Evolutionary conservation across 2,888 invertebrate genomes (phyloP).

Genomic region (Drosophila pseudotalamancana): DNA sequence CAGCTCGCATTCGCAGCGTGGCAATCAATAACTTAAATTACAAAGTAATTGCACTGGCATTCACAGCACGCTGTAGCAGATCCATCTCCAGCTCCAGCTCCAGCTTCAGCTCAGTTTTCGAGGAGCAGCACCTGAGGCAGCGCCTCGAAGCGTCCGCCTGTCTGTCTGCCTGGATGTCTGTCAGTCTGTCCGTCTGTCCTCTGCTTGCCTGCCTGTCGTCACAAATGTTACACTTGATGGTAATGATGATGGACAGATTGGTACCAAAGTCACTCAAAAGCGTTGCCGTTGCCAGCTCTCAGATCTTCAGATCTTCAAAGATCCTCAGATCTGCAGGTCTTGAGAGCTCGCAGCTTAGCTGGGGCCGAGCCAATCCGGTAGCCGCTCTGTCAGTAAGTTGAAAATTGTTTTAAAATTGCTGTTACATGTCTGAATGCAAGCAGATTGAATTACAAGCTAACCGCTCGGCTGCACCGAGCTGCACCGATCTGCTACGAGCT

Average conservation of each 20-base stretch:
- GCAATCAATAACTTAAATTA: slow-evolving; percentile 84
- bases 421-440: slow-evolving; percentile 83
- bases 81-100: slow-evolving; percentile 45
- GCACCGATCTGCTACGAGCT: background rate
- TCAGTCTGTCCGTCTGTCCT: slow-evolving; percentile 42
- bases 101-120: slow-evolving; percentile 49
- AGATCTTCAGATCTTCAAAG: slow-evolving; percentile 29
- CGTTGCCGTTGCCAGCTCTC: slow-evolving; percentile 60
- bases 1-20: slow-evolving; percentile 70
- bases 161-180: slow-evolving; percentile 21
- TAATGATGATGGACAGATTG: slow-evolving; percentile 84
- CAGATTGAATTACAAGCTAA: slow-evolving; percentile 82
- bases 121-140: slow-evolving; percentile 42
- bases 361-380: slow-evolving; percentile 74
- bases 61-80: slow-evolving; percentile 76
- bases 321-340: slow-evolving; percentile 20
- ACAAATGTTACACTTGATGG: slow-evolving; percentile 81
- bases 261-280: slow-evolving; percentile 82
- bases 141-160: slow-evolving; percentile 40
- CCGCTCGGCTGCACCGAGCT: slow-evolving; percentile 32
- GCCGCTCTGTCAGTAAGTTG: slow-evolving; percentile 83
- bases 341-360: slow-evolving; percentile 52
- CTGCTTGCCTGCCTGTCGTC: slow-evolving; percentile 77
- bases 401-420: slow-evolving; percentile 84
- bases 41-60: slow-evolving; percentile 83